Percentiles rank a stretch among this genome's conserved stretches.
phyloP scores from a whole-genome alignment of 2,797 vertebrate species.

The Neomorphus geoffroyi region DNA sequence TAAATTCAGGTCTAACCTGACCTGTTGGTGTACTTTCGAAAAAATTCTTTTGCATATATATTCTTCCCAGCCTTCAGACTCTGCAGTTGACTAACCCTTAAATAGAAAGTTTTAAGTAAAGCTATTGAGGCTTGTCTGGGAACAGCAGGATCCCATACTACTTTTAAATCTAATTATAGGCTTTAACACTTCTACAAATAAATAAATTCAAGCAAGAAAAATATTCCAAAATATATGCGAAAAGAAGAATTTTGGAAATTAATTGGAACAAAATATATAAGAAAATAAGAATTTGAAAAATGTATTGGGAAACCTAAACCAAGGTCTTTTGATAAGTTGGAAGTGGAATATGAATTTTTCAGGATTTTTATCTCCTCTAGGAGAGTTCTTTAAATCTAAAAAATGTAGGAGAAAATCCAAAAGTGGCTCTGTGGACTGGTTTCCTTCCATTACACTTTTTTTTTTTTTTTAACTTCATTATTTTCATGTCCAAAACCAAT shows the following conservation, averaged over 20 bases:
- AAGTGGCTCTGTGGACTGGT: background rate
- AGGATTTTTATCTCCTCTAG: background rate
- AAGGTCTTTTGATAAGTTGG: background rate
- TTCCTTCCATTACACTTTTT: background rate
- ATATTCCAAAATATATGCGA: background rate
- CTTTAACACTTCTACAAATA: background rate
- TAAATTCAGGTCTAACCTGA: slow-evolving; percentile 24
- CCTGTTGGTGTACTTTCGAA: background rate
- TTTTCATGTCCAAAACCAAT: slow-evolving; percentile 43
- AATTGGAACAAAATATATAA: background rate
- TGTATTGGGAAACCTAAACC: background rate
- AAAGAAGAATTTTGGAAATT: background rate
- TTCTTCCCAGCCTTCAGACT: background rate
- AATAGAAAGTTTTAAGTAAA: background rate
- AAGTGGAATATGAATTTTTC: background rate
- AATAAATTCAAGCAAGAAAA: background rate
- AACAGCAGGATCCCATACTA: background rate
- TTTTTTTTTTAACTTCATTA: slow-evolving; percentile 13
- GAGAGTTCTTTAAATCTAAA: background rate
- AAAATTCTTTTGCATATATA: background rate
- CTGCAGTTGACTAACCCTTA: background rate
- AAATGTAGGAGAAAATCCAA: background rate
- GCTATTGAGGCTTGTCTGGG: background rate
- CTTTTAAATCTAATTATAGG: background rate
- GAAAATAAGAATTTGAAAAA: background rate